A percentile compares a stretch with the other conserved stretches of the same genome.
phyloP scores from a whole-genome alignment of 1,140 invertebrate species.

The Atta texana region DNA sequence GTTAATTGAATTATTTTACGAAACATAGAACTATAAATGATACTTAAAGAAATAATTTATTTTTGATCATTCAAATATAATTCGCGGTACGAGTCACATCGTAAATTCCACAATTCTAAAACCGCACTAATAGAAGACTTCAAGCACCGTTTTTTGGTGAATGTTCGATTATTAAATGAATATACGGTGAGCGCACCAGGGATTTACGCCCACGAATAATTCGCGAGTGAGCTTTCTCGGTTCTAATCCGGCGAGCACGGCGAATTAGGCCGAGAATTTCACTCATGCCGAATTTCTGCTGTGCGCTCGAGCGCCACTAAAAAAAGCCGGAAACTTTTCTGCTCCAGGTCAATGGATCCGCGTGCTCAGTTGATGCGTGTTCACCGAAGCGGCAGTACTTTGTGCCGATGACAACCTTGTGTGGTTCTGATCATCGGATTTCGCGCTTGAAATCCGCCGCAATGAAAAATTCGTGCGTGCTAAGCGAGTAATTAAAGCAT shows the following conservation, averaged over 20 bases:
- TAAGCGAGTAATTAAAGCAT: slow-evolving; percentile 42
- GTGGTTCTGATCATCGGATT: slow-evolving; percentile 28
- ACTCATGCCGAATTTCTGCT: slow-evolving; percentile 15
- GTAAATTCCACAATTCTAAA: background rate
- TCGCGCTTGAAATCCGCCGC: slow-evolving; percentile 31
- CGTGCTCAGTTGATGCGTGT: slow-evolving; percentile 39
- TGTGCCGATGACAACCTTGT: slow-evolving; percentile 56
- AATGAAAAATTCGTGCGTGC: slow-evolving; percentile 34
- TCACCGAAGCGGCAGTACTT: slow-evolving; percentile 40
- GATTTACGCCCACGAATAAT: slow-evolving; percentile 42
- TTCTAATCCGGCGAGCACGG: slow-evolving; percentile 3
- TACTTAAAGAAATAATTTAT: background rate
- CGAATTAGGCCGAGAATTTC: slow-evolving; percentile 43
- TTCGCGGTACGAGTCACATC: background rate
- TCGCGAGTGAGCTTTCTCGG: slow-evolving; percentile 10
- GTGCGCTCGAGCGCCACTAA: slow-evolving; percentile 9
- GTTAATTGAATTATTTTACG: background rate
- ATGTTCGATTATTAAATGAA: slow-evolving; percentile 52
- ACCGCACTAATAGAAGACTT: background rate
- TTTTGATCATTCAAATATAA: background rate
- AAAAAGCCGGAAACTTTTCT: slow-evolving; percentile 52
- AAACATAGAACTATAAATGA: background rate
- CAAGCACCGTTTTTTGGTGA: background rate
- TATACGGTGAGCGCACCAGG: background rate
- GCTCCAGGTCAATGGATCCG: slow-evolving; percentile 39